A percentile compares a stretch with the other conserved stretches of the same genome.
phyloP scores from a whole-genome alignment of 2,888 invertebrate species.

The Tryphoninae sp. region DNA sequence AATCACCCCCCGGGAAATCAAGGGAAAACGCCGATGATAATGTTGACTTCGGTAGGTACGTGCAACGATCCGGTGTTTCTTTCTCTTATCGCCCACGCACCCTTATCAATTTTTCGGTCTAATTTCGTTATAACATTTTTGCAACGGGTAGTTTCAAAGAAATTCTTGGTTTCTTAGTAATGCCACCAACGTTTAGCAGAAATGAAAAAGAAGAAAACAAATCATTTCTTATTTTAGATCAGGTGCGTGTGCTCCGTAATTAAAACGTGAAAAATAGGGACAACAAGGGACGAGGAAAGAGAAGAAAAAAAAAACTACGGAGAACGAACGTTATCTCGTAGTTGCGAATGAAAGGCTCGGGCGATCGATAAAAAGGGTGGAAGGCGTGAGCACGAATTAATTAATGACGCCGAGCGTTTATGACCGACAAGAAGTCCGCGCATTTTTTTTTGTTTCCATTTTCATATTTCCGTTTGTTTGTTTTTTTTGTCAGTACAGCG shows the following conservation, averaged over 20 bases:
- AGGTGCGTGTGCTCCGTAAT: background rate
- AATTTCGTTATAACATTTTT: background rate
- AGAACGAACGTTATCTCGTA: background rate
- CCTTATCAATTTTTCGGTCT: background rate
- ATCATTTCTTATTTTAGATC: background rate
- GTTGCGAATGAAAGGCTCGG: slow-evolving; percentile 18
- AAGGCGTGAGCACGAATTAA: slow-evolving; percentile 48
- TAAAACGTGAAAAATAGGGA: background rate
- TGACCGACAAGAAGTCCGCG: slow-evolving; percentile 18
- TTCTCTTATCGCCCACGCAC: background rate
- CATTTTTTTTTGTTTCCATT: slow-evolving; percentile 18
- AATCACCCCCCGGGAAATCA: slow-evolving; percentile 34
- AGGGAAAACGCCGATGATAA: slow-evolving; percentile 6
- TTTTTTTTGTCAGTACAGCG: background rate
- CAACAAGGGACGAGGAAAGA: background rate
- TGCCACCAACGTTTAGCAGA: too few relatives aligned
- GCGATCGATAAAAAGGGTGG: slow-evolving; percentile 50
- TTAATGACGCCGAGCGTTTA: slow-evolving; percentile 46
- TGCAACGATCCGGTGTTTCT: background rate
- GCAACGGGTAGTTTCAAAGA: too few relatives aligned
- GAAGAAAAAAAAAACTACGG: background rate
- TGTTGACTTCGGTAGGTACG: background rate
- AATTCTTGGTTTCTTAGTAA: too few relatives aligned
- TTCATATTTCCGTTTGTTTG: slow-evolving; percentile 12
- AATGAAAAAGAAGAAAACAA: too few relatives aligned